Base-by-base conservation (phyloP, 2,888 invertebrate genomes). In the Mamestra brassicae region DNA sequence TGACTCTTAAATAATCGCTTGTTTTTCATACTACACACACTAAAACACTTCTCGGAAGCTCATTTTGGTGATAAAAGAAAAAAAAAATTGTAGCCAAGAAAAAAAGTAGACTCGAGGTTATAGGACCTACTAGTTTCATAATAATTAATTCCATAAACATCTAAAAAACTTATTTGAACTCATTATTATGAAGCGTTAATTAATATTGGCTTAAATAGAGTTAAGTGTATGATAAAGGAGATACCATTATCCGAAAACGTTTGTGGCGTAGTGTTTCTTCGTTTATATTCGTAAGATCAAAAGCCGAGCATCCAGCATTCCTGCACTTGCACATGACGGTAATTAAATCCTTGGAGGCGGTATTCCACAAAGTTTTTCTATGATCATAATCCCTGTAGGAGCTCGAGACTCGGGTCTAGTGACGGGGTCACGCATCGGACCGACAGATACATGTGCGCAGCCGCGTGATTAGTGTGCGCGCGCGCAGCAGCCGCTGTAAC, bases 401-500 rank as follows among this genome's bases (percentile, higher is more conserved):
- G 76, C 69, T 57, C 70, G 80, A 3, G 47, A 26, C 75, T 72
- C 73, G 67, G 74, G 78, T 80, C 81, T 85, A 79, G 85, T 88
- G 90, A 89, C 91, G 87, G 89, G 90, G 89, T 89, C 89, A 89
- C 83, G 81, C 89, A 88, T 89, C 89, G 90, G 87, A 78, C 78
- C 87, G 92, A 92, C 91, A 90, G 89, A 88, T 90, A 88, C 90
- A 88, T 83, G 83, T 82, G 84, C 82, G 79, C 78, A 81, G 83
- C 82, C 85, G 76, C 79, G 85, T 89, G 89, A 82, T 87, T 86
- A 86, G 90, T 86, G 87, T 85, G 86, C 79, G 85, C 84, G n/a
- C 10, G 82, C 88, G 86, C 91, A 86, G 90, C 91, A 88, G 84
- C 83, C 82, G 86, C 86, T 88, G 95, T 93, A 95, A 94, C 93